These are phyloP conservation scores for Elmis aenea DNA, from an alignment of 2,888 invertebrate species.

Conservation along the genomic window DNA sequence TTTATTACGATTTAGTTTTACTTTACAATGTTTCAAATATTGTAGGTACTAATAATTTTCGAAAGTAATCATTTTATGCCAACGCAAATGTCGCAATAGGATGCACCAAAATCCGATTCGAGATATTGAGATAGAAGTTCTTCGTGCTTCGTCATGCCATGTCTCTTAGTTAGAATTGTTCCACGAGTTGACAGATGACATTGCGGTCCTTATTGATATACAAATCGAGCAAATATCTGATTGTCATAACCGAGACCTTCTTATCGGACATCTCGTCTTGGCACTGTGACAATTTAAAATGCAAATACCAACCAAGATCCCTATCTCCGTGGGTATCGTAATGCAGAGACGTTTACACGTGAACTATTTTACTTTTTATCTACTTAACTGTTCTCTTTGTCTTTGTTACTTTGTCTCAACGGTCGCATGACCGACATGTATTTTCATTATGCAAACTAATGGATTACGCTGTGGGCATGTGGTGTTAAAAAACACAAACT, in stretches of 20 bases:
- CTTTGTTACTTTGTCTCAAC: slow-evolving; percentile 13
- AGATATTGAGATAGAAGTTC: slow-evolving; percentile 17
- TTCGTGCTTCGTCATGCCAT: slow-evolving; percentile 18
- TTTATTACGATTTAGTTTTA: no score
- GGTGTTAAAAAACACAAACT: slow-evolving; percentile 5
- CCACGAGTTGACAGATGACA: slow-evolving; percentile 21
- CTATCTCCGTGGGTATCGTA: slow-evolving; percentile 7
- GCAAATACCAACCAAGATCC: slow-evolving; percentile 16
- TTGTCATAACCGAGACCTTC: slow-evolving; percentile 16
- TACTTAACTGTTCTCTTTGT: slow-evolving; percentile 10
- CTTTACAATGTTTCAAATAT: no score
- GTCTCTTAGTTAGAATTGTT: slow-evolving; percentile 16
- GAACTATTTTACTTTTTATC: slow-evolving; percentile 4
- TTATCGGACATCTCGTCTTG: slow-evolving; percentile 20
- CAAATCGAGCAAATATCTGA: slow-evolving; percentile 21
- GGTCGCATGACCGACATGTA: slow-evolving; percentile 14
- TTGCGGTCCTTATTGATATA: slow-evolving; percentile 20
- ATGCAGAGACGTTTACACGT: slow-evolving; percentile 7
- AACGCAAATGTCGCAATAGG: slow-evolving; percentile 28
- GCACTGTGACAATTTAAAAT: slow-evolving; percentile 27
- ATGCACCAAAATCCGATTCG: slow-evolving; percentile 23
- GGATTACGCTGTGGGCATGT: slow-evolving; percentile 11
- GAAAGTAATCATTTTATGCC: slow-evolving; percentile 25
- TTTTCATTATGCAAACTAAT: slow-evolving; percentile 10
- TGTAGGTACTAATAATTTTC: no score